Conservation (phyloP, 2,888 invertebrate species). For the Cryptosula pallasiana region DNA sequence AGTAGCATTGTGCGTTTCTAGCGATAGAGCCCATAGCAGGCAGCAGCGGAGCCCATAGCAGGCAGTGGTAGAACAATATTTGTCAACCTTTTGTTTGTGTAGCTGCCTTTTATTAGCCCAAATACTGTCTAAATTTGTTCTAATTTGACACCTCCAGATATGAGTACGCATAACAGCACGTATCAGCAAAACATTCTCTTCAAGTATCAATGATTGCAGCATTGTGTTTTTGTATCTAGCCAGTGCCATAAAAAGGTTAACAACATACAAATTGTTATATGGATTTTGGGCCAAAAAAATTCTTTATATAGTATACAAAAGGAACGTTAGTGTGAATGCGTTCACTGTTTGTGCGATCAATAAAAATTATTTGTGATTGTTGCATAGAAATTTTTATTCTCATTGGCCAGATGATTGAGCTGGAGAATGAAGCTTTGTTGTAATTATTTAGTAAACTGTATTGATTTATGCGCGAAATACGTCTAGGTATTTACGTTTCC, state of each 20-base stretch:
- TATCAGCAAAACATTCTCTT: too few relatives aligned
- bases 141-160: too few relatives aligned
- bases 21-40: too few relatives aligned
- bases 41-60: too few relatives aligned
- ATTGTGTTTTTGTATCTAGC: neutral
- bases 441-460: conserved; percentile 24
- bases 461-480: conserved; percentile 20
- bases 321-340: neutral
- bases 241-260: neutral
- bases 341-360: conserved; percentile 22
- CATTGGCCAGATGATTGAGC: neutral
- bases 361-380: neutral
- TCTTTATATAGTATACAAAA: conserved; percentile 8
- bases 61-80: too few relatives aligned
- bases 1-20: too few relatives aligned
- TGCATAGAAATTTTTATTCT: neutral
- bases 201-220: neutral
- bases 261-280: neutral
- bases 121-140: too few relatives aligned
- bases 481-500: conserved; percentile 22
- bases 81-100: too few relatives aligned
- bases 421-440: conserved; percentile 10
- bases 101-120: too few relatives aligned
- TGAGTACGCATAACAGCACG: too few relatives aligned
- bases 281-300: conserved; percentile 13